Base-by-base conservation (phyloP, 2,888 invertebrate genomes). In the Apamea sordens region DNA sequence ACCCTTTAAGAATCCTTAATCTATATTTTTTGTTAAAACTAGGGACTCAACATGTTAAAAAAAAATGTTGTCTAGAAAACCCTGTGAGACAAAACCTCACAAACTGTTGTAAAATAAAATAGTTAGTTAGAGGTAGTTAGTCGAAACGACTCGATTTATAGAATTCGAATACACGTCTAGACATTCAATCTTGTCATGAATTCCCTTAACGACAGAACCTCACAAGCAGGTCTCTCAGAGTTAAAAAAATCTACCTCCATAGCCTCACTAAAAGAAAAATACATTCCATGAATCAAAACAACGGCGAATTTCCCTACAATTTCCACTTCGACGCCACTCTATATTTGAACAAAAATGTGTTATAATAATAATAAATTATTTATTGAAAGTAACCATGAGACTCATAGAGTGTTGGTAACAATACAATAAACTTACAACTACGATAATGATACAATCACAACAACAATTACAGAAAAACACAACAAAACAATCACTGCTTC, bases 271-370 rank as follows among this genome's bases (percentile, higher is more conserved):
- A 56, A 36, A 5, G 0, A 61, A 53, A 79, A 24, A n/a, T 4
- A 47, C 7, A 53, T 36, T 28, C 21, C 10, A 47, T 59, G n/a
- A 36, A 21, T 28, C 7, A 24, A 56, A 53, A 56, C n/a, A 56
- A 56, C 11, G 24, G 5, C 4, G 11, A 56, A 11, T 56, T n/a
- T 56, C 11, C 11, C 56, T 5, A n/a, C 24, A 11, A n/a, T 11
- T n/a, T 24, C 3, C 11, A 56, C 4, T 4, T 11, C n/a, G 11
- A n/a, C 11, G 56, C 1, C 24, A 56, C 11, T 24, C 24, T 56
- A 24, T 56, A 56, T 56, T 56, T 59, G 15, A 69, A 44, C 24
- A 50, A n/a, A 41, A 64, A 76, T 36, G 24, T 82, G 8, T 50
- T 28, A 11, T 24, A 28, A 36, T 36, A 36, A 36, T 36, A 36